Evolutionary conservation across 2,797 vertebrate species (phyloP).

Genomic region (Podarcis siculus): DNA sequence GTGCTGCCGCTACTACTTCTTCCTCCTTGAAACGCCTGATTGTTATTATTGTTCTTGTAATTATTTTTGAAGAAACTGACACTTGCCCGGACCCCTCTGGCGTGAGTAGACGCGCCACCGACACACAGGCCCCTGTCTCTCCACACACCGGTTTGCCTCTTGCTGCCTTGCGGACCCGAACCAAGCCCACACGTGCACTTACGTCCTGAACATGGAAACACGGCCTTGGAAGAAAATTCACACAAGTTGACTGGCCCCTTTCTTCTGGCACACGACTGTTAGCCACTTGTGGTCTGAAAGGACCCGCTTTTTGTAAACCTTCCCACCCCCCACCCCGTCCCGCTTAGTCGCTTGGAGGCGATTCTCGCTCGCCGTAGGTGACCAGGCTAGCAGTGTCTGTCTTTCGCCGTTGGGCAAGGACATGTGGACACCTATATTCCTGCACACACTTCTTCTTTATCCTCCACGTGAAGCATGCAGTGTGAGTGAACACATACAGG

Average conservation of each 20-base stretch:
- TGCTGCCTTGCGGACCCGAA: not conserved
- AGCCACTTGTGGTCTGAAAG: not conserved
- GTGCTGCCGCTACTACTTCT: not conserved
- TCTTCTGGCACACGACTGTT: not conserved
- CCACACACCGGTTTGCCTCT: not conserved
- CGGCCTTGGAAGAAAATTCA: not conserved
- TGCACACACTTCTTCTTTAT: not conserved
- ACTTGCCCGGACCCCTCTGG: not conserved
- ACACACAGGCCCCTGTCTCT: not conserved
- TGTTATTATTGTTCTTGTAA: not conserved
- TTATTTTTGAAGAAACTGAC: conserved; percentile 4
- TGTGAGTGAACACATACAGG: no score
- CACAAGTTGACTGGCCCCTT: not conserved
- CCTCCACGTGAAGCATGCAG: not conserved
- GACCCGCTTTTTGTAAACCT: not conserved
- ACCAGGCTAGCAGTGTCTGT: not conserved
- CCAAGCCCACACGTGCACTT: not conserved
- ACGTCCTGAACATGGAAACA: not conserved
- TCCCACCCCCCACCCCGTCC: not conserved
- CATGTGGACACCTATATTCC: not conserved
- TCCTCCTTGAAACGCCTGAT: not conserved
- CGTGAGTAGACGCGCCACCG: not conserved
- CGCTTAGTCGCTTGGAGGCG: not conserved
- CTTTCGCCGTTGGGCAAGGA: not conserved
- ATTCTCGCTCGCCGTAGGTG: not conserved